phyloP scores from a whole-genome alignment of 2,113 vertebrate species.

The Nanorana parkeri region DNA sequence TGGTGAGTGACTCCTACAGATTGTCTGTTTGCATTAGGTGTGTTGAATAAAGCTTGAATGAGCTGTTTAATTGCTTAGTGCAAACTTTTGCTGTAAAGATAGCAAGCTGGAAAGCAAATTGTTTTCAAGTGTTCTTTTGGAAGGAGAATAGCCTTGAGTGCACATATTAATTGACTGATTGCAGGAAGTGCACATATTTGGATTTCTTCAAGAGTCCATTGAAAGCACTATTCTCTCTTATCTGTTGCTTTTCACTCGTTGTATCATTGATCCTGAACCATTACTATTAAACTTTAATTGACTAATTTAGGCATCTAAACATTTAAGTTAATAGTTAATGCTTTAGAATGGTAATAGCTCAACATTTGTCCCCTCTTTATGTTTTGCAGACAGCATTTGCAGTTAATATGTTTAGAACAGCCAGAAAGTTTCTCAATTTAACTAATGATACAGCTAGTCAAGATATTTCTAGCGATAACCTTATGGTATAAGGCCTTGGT shows the following conservation, averaged over 20 bases:
- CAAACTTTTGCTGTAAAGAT: constrained; percentile 73
- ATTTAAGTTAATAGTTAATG: no score
- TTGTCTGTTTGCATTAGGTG: constrained; percentile 65
- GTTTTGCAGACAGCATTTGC: no score
- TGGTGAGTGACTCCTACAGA: not conserved
- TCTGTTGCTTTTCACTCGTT: constrained; percentile 25
- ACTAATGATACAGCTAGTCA: no score
- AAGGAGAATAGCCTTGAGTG: constrained; percentile 73
- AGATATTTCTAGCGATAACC: no score
- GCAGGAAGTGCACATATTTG: constrained; percentile 70
- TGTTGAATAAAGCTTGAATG: constrained; percentile 62
- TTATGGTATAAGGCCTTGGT: no score
- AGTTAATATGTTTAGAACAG: no score
- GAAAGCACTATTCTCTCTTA: constrained; percentile 17
- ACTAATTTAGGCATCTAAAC: not conserved
- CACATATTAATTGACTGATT: constrained; percentile 63
- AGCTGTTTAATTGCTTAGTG: constrained; percentile 67
- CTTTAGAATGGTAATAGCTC: no score
- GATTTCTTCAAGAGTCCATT: constrained; percentile 60
- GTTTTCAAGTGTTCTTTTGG: constrained; percentile 78
- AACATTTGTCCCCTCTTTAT: no score
- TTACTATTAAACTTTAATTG: constrained; percentile 17
- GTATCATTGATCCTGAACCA: not conserved
- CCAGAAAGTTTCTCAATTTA: no score
- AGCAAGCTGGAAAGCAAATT: constrained; percentile 78